Evolutionary conservation across 2,113 vertebrate species (phyloP).

Genomic region (Ifrita kowaldi): DNA sequence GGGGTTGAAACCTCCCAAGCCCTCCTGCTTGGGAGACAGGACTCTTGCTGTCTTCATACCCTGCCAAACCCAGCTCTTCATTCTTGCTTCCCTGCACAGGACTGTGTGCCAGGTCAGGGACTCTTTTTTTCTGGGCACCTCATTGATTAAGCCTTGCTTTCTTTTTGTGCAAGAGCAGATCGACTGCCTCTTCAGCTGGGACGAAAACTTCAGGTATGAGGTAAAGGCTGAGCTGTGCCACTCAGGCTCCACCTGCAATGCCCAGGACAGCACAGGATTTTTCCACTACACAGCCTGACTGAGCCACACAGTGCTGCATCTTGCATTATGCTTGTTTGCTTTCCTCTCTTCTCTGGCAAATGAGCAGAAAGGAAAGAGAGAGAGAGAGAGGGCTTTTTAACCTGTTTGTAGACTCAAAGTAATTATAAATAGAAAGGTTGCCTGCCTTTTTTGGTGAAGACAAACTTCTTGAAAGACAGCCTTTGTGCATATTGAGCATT

Average conservation of each 20-base stretch:
- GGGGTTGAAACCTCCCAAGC: conserved; percentile 40
- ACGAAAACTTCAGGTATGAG: fast-evolving
- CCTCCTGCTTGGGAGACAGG: conserved; percentile 13
- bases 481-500: background rate
- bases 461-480: background rate
- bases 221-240: background rate
- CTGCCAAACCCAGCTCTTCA: background rate
- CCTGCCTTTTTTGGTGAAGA: background rate
- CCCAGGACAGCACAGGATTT: background rate
- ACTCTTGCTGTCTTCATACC: background rate
- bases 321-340: background rate
- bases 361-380: background rate
- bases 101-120: background rate
- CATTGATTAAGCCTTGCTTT: background rate
- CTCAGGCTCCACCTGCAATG: background rate
- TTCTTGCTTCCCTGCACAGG: background rate
- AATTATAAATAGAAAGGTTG: conserved; percentile 3
- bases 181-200: background rate
- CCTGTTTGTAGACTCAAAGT: background rate
- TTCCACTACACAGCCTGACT: background rate
- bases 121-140: background rate
- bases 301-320: background rate
- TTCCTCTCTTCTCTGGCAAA: background rate
- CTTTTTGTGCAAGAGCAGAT: background rate
- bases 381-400: background rate